Base-by-base conservation (phyloP, 2,113 vertebrate genomes). In the Oryzias javanicus region DNA sequence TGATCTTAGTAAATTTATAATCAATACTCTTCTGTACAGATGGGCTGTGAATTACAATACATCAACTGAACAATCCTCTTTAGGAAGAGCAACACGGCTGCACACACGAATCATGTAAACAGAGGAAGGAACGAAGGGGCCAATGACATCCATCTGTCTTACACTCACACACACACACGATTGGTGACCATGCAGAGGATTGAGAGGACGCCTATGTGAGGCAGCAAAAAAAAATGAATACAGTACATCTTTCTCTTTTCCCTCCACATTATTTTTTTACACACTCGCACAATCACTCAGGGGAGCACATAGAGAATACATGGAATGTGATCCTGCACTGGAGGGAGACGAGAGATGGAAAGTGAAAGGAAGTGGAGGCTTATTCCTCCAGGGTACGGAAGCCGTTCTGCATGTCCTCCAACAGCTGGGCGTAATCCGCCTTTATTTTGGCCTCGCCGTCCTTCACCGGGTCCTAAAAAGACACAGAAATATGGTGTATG, bases 361-460 rank as follows among this genome's bases (percentile, higher is more conserved):
- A 50, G 55, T 7, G 55, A 54, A 50, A 54, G 45, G 58, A 35
- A 58, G 3, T 22, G 27, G 6, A n/a, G 52, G 29, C 10, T 81
- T 93, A 98, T 73, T 99, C 96, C 88, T 99, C 97, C 81, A 99
- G 91, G 20, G 95, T 95, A 61, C 97, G 96, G 93, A 99, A 99
- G 60, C 90, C 90, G 29, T 96, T 99, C 92, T 98, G 97, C 96
- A 99, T 99, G 77, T 99, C 97, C 86, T 99, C 97, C 83, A 94
- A 78, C 27, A 99, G 94, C 79, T 98, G 96, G 58, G 92, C 90
- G 14, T 95, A 98, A 73, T 98, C 97, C 0, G 89, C 93, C 87
- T 98, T 98, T 74, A 99, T 96, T 88, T 98, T 99, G 20, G 90
- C 78, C 84, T 98, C 97, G 1, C 97, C 97, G 0, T 99, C 97